Conservation (phyloP, 2,113 vertebrate genomes). For the Cryptotis parvus region DNA sequence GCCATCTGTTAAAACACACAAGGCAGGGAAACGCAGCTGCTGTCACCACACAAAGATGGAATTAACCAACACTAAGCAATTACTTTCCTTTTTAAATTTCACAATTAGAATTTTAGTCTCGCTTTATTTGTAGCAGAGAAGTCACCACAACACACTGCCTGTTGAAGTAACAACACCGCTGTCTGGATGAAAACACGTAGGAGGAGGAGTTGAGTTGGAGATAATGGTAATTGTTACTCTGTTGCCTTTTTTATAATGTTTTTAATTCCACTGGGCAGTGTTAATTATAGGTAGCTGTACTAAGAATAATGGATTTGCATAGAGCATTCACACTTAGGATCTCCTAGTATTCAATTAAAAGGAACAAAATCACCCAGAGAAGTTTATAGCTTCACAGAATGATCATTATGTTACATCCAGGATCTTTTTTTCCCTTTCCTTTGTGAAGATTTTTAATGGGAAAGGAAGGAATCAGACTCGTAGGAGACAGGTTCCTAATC, state of each 20-base stretch:
- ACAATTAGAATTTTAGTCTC: conserved; percentile 83
- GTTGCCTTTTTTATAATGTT: conserved; percentile 67
- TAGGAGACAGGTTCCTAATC: conserved; percentile 71
- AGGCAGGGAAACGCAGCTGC: conserved; percentile 87
- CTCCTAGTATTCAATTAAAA: conserved; percentile 12
- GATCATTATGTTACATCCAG: neutral
- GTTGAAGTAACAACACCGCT: conserved; percentile 68
- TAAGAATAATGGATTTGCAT: conserved; percentile 63
- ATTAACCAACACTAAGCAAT: conserved; percentile 87
- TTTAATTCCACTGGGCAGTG: conserved; percentile 54
- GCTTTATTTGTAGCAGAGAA: conserved; percentile 81
- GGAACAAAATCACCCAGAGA: neutral
- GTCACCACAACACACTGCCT: conserved; percentile 78
- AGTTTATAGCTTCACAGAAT: conserved; percentile 12
- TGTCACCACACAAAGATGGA: conserved; percentile 85
- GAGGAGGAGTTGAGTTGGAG: conserved; percentile 65
- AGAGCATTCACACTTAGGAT: neutral
- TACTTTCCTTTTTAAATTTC: conserved; percentile 85
- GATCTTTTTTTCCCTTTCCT: neutral
- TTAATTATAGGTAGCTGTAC: conserved; percentile 68
- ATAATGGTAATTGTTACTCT: conserved; percentile 76
- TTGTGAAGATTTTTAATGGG: conserved; percentile 30
- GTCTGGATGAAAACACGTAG: conserved; percentile 78
- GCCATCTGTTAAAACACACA: conserved; percentile 89
- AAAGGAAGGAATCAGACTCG: conserved; percentile 52